Base-by-base conservation (phyloP, 2,888 invertebrate genomes). In the Germaria angustata region DNA sequence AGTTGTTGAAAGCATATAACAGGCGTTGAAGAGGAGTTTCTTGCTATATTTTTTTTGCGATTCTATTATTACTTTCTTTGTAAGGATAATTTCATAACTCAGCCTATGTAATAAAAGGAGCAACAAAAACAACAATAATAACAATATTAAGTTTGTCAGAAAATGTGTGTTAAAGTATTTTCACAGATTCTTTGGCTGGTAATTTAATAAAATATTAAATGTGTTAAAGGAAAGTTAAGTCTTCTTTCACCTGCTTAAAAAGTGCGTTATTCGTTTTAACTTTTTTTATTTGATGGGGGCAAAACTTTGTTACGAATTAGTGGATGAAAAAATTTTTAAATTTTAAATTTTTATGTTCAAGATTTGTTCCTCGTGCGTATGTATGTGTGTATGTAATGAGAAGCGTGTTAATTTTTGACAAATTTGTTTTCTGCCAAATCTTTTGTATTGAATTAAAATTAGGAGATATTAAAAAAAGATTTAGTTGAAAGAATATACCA, bases 161-260 rank as follows among this genome's bases (percentile, higher is more conserved):
- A 68, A 71, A 39, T 55, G 39, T 49, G 49, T 49, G 55, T 20
- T 57, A 24, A 46, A 61, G 51, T 57, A 66, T 65, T 72, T 59
- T 72, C 22, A 44, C 51, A 72, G 65, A 9, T 57, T 59, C 57
- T 71, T 77, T 66, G n/a, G 15, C 44, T 61, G 51, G 65, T 65
- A 81, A 81, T 71, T 77, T 72, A 81, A 77, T 81, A 57, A 65
- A 65, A 41, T 41, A 8, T 66, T 59, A 20, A 77, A 77, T 65
- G 39, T 69, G 34, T 46, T 61, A 28, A 49, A 41, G 59, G 24
- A 24, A 44, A 41, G n/a, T 22, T 17, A 57, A 34, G 28, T 11
- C 22, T 2, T 24, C n/a, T 20, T n/a, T 32, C 11, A 11, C 17
- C 4, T 51, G 15, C 20, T 32, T 61, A 8, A 53, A 28, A 28